phyloP scores from a whole-genome alignment of 2,797 vertebrate species.

The Rhynchonycteris naso region DNA sequence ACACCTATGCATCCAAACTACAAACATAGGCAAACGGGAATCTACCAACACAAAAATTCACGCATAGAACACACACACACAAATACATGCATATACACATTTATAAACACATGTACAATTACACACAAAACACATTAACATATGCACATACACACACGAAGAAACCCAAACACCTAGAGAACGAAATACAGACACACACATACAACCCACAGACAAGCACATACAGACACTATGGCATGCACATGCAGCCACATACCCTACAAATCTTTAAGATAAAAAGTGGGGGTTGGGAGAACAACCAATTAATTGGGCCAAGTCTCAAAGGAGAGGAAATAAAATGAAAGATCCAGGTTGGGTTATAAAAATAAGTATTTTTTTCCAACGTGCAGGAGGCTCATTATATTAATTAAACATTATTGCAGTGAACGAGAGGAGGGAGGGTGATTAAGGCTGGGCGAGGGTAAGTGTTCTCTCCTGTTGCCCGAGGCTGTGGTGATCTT shows the following conservation, averaged over 20 bases:
- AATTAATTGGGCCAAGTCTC: conserved; percentile 86
- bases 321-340: conserved; percentile 88
- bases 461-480: conserved; percentile 85
- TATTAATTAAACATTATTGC: conserved; percentile 93
- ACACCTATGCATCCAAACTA: neutral
- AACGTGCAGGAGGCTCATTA: conserved; percentile 88
- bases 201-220: neutral
- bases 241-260: neutral
- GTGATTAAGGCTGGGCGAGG: conserved; percentile 83
- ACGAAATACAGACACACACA: neutral
- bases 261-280: conserved; percentile 34
- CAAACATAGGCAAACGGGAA: neutral
- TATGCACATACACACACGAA: neutral
- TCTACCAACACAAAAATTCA: neutral
- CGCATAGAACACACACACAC: neutral
- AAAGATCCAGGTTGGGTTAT: conserved; percentile 88
- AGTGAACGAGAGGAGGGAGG: conserved; percentile 84
- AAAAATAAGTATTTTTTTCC: conserved; percentile 89
- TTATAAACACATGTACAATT: neutral
- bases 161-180: neutral
- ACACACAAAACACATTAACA: neutral
- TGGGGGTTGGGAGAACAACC: conserved; percentile 79
- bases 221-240: neutral
- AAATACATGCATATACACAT: neutral
- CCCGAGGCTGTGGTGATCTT: conserved; percentile 82